Base-by-base conservation (phyloP, 2,113 vertebrate genomes). In the Phalacrocorax aristotelis region DNA sequence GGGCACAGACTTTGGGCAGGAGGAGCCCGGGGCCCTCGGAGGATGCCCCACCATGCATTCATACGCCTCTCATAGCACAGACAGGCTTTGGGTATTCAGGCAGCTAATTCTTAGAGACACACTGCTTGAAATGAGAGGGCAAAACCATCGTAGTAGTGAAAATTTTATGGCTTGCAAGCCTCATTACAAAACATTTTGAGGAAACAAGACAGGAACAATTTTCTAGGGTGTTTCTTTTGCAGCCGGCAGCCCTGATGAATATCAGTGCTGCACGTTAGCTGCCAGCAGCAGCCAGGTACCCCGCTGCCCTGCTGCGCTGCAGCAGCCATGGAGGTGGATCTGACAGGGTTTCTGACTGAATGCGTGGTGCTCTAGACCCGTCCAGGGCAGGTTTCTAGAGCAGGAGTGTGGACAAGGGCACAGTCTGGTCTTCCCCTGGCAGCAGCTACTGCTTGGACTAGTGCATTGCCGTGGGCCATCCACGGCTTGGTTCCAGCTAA, bases 61-160 rank as follows among this genome's bases (percentile, higher is more conserved):
- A 7, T 36, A 54, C 84, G 21, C 46, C n/a, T 66, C 81, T 58
- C 11, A 18, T 19, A 76, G 71, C 84, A 30, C 11, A 13, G 44
- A 30, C 78, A 48, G 69, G 38, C 57, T n/a, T 88, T 58, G 95
- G 77, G 86, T 72, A 92, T 86, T 93, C 87, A 97, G 89, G 95
- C 91, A 97, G 87, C 58, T 81, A 81, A 94, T 98, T 94, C 95
- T 85, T 49, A 48, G 75, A 92, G 96, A 89, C 64, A 60, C 13
- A 8, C 72, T 5, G 5, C 85, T 51, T 46, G 78, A 80, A 87
- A 71, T 3, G 60, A 90, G 94, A 81, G 22, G 16, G 88, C 79
- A 84, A 89, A 90, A 86, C 75, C 10, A 12, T 64, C 36, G 3
- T 32, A 38, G 90, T 75, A 79, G 51, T 96, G 93, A 91, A 94